phyloP scores from a whole-genome alignment of 2,888 invertebrate genomes.

The Ophraella communa region DNA sequence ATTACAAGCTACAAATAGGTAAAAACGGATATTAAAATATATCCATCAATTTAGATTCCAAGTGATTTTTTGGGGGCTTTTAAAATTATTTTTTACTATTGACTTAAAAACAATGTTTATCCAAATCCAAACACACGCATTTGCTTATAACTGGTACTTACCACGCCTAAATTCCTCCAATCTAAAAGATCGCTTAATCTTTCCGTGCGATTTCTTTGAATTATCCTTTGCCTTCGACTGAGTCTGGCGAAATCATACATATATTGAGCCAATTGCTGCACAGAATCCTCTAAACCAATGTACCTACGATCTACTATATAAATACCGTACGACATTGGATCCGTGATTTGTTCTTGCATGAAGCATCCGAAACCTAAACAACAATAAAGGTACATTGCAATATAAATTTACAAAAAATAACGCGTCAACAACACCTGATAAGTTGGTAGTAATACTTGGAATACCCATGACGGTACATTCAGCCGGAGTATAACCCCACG shows the following conservation, averaged over 20 bases:
- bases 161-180: slow-evolving; percentile 97
- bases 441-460: slow-evolving; percentile 96
- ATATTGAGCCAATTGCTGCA: slow-evolving; percentile 87
- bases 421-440: slow-evolving; percentile 71
- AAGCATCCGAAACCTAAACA: slow-evolving; percentile 91
- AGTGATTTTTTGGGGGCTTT: no score
- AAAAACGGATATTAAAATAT: no score
- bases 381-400: slow-evolving; percentile 8
- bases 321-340: slow-evolving; percentile 97
- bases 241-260: slow-evolving; percentile 94
- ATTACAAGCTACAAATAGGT: no score
- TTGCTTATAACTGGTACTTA: slow-evolving; percentile 70
- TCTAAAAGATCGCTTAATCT: slow-evolving; percentile 95
- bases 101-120: no score
- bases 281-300: slow-evolving; percentile 88
- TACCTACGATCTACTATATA: slow-evolving; percentile 96
- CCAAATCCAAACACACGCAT: no score
- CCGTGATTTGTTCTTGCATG: slow-evolving; percentile 97
- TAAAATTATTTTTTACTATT: no score
- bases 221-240: slow-evolving; percentile 93
- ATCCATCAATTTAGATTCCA: no score
- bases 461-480: slow-evolving; percentile 99
- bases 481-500: slow-evolving; percentile 99
- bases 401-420: background rate
- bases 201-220: slow-evolving; percentile 97